These are phyloP conservation scores for Lepidocyrtinus sp. DNA, from an alignment of 2,888 invertebrate genomes.

Conservation along the genomic window DNA sequence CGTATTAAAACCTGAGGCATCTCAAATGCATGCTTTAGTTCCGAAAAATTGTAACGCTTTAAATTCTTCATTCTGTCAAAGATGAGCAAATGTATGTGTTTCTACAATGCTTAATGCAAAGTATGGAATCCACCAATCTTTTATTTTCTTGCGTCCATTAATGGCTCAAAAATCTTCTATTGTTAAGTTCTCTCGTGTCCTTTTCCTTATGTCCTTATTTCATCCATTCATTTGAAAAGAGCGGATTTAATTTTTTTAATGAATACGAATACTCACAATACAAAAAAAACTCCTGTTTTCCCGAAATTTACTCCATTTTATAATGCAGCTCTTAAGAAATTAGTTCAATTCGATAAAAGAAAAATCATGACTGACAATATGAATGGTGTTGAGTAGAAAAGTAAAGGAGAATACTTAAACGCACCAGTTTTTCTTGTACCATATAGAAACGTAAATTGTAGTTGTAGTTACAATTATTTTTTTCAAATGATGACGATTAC, in stretches of 20 bases:
- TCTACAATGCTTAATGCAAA: background rate
- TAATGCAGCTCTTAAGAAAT: background rate
- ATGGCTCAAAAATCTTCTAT: constrained; percentile 31
- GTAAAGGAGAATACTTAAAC: background rate
- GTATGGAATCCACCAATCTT: background rate
- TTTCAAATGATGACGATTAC: constrained; percentile 11
- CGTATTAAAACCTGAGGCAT: background rate
- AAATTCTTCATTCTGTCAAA: background rate
- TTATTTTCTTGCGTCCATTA: constrained; percentile 19
- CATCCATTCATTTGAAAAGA: background rate
- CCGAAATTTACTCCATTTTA: background rate
- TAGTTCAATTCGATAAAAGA: background rate
- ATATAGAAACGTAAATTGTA: constrained; percentile 27
- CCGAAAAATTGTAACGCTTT: background rate
- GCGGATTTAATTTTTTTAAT: constrained; percentile 47
- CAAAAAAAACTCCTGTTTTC: background rate
- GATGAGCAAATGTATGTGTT: background rate
- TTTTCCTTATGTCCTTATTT: background rate
- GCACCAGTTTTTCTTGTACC: background rate
- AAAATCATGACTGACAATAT: background rate
- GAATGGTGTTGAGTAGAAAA: background rate
- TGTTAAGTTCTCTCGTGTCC: constrained; percentile 22
- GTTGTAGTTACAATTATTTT: constrained; percentile 34
- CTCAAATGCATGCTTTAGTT: background rate
- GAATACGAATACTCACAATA: background rate